A percentile compares a stretch with the other conserved stretches of the same genome.
phyloP scores from a whole-genome alignment of 2,113 vertebrate genomes.

The Alosa alosa region DNA sequence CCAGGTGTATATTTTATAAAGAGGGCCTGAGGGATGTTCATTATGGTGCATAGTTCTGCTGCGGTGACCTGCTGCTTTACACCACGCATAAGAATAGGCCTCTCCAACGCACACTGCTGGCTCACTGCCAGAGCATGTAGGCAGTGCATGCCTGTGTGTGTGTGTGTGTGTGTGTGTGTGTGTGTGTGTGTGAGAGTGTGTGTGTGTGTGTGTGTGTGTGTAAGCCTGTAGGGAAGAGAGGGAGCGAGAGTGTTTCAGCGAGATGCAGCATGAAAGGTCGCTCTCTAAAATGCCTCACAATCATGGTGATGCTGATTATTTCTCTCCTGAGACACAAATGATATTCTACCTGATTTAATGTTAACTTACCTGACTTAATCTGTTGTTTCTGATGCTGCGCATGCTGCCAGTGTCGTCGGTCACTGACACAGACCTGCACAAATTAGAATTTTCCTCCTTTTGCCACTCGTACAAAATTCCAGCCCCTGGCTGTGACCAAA shows the following conservation, averaged over 20 bases:
- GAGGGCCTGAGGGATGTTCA: background rate
- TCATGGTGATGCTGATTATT: background rate
- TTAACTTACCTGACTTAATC: too few species aligned
- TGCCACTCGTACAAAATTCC: background rate
- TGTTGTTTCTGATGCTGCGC: background rate
- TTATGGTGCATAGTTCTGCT: background rate
- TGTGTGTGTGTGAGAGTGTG: background rate
- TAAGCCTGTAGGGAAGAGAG: background rate
- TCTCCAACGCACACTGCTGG: background rate
- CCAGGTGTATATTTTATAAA: conserved; percentile 4
- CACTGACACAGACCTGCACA: background rate
- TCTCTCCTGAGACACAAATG: background rate
- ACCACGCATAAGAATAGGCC: background rate
- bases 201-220: background rate
- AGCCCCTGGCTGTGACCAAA: background rate
- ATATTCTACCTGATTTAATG: background rate
- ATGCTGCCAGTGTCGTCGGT: background rate
- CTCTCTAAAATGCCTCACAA: background rate
- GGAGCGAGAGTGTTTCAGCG: background rate
- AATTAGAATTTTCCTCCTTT: background rate
- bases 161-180: background rate
- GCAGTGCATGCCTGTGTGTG: background rate
- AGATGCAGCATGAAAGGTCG: background rate
- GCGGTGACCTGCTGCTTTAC: conserved; percentile 1
- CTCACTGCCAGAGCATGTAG: background rate